Evolutionary conservation across 2,888 invertebrate genomes (phyloP).

Genomic region (Eudemis profundana): DNA sequence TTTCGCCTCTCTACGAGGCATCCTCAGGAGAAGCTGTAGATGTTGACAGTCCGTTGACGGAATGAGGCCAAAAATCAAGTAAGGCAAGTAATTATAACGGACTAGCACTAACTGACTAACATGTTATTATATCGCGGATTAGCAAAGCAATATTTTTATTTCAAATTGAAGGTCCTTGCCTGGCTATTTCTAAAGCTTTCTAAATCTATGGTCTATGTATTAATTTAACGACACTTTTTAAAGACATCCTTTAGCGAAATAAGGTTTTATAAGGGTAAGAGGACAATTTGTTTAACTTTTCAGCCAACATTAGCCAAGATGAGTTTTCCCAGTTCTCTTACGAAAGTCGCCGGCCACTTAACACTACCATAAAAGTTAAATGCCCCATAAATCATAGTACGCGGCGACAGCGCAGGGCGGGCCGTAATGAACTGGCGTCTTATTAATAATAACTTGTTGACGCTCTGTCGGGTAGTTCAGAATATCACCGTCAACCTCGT

Average conservation of each 20-base stretch:
- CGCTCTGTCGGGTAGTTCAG: too few relatives aligned
- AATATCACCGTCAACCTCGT: too few relatives aligned
- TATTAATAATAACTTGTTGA: constrained; percentile 69
- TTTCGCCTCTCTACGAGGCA: too few relatives aligned
- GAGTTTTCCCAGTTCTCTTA: constrained; percentile 70
- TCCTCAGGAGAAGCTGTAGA: too few relatives aligned
- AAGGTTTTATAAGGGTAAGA: constrained; percentile 48
- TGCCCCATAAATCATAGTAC: constrained; percentile 77
- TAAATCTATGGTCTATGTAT: constrained; percentile 42
- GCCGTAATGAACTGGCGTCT: constrained; percentile 71
- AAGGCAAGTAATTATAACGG: too few relatives aligned
- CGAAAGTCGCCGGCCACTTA: constrained; percentile 76
- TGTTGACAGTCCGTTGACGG: too few relatives aligned
- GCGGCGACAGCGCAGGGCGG: constrained; percentile 60
- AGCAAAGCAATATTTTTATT: too few relatives aligned
- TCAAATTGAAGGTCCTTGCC: too few relatives aligned
- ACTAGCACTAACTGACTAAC: too few relatives aligned
- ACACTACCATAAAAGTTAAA: constrained; percentile 81
- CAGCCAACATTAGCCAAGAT: constrained; percentile 74
- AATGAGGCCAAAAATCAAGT: too few relatives aligned
- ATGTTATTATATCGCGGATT: too few relatives aligned
- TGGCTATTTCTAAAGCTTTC: constrained; percentile 16
- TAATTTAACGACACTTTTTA: constrained; percentile 45
- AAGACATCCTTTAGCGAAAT: constrained; percentile 42
- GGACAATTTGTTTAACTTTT: constrained; percentile 78